phyloP scores from a whole-genome alignment of 2,113 vertebrate genomes.

The Paratilapia polleni region DNA sequence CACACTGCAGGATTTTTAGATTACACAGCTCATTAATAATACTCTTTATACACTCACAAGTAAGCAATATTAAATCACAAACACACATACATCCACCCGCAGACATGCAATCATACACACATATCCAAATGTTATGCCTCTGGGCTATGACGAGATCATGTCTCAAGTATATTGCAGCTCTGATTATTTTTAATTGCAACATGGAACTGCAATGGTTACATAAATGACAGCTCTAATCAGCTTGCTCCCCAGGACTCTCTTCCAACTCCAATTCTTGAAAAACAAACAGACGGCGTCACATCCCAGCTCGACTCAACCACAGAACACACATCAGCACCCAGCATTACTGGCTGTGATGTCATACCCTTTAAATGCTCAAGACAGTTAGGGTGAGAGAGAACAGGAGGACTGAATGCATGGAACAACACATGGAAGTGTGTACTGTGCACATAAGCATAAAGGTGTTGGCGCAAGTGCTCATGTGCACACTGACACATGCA shows the following conservation, averaged over 20 bases:
- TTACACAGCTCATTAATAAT: slow-evolving; percentile 62
- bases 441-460: not conserved
- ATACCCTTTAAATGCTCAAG: slow-evolving; percentile 59
- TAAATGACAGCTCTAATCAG: slow-evolving; percentile 55
- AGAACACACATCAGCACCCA: slow-evolving; percentile 55
- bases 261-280: slow-evolving; percentile 41
- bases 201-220: slow-evolving; percentile 45
- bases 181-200: slow-evolving; percentile 64
- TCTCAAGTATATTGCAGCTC: slow-evolving; percentile 30
- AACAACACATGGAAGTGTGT: not conserved
- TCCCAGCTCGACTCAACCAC: slow-evolving; percentile 43
- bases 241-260: slow-evolving; percentile 27
- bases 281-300: slow-evolving; percentile 57
- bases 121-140: slow-evolving; percentile 10
- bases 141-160: slow-evolving; percentile 39
- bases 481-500: slow-evolving; percentile 3
- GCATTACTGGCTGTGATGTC: slow-evolving; percentile 60
- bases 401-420: slow-evolving; percentile 24
- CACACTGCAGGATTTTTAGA: slow-evolving; percentile 37
- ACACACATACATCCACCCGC: slow-evolving; percentile 18
- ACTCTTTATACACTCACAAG: slow-evolving; percentile 41
- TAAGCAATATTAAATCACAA: slow-evolving; percentile 47
- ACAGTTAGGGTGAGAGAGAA: slow-evolving; percentile 55
- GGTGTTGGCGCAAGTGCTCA: not conserved
- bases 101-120: slow-evolving; percentile 12